A percentile compares a stretch with the other conserved stretches of the same genome.
These are phyloP conservation scores for Scyliorhinus canicula DNA, from an alignment of 2,797 vertebrate genomes.

Conservation along the genomic window DNA sequence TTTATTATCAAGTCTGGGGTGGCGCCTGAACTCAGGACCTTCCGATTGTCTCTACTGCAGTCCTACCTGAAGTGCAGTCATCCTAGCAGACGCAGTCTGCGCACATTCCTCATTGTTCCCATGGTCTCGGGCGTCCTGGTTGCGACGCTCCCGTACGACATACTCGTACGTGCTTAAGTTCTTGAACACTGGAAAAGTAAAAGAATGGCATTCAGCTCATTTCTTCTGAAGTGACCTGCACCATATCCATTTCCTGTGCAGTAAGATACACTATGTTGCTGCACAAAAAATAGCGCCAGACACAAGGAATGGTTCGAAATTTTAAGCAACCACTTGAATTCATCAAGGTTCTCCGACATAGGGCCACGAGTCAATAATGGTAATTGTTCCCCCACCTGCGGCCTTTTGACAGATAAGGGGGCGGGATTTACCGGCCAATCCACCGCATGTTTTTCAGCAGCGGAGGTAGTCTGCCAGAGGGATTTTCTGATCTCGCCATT, in stretches of 20 bases:
- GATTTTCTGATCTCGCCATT: no score
- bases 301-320: background rate
- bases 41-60: background rate
- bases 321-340: background rate
- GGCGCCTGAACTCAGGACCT: background rate
- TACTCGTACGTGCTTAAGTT: conserved; percentile 67
- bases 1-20: background rate
- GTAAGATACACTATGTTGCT: background rate
- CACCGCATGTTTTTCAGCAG: no score
- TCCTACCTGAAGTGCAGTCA: conserved; percentile 48
- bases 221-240: background rate
- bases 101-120: conserved; percentile 43
- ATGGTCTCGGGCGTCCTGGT: conserved; percentile 39
- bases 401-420: background rate
- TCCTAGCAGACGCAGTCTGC: conserved; percentile 39
- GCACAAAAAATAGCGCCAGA: background rate
- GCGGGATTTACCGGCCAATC: no score
- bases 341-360: background rate
- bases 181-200: conserved; percentile 54
- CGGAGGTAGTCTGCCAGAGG: no score
- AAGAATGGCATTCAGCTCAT: conserved; percentile 8
- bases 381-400: background rate
- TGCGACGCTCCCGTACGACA: conserved; percentile 50
- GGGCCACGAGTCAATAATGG: background rate
- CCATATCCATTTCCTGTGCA: background rate